Conservation (phyloP, 2,797 vertebrate genomes). For the Tapera naevia region DNA sequence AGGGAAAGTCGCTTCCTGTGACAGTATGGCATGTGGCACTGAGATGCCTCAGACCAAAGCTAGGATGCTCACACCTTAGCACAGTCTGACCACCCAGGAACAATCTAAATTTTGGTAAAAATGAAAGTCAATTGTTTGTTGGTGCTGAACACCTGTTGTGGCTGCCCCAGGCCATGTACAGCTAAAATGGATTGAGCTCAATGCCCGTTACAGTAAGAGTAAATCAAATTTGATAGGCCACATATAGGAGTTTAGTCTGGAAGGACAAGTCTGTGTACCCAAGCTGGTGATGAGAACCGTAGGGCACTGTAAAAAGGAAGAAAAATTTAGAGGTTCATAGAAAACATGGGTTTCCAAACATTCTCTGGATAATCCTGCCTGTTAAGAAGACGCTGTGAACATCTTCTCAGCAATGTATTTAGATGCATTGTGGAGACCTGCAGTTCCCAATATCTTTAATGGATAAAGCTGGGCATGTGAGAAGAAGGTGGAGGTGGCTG, state of each 20-base stretch:
- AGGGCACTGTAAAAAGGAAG: not conserved
- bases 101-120: not conserved
- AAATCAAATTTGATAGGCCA: not conserved
- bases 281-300: not conserved
- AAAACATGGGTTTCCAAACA: not conserved
- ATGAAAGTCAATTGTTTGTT: not conserved
- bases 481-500: not conserved
- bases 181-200: not conserved
- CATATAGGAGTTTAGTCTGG: not conserved
- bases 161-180: not conserved
- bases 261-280: not conserved
- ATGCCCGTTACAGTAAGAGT: not conserved
- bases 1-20: not conserved
- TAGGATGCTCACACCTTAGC: not conserved
- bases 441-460: not conserved
- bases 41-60: not conserved
- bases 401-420: not conserved
- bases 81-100: not conserved
- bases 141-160: not conserved
- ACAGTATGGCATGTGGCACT: fast-evolving
- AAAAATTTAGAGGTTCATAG: not conserved
- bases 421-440: not conserved
- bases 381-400: not conserved
- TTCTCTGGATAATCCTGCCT: not conserved
- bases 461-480: not conserved